Base-by-base conservation (phyloP, 2,888 invertebrate species). In the Luperina testacea region DNA sequence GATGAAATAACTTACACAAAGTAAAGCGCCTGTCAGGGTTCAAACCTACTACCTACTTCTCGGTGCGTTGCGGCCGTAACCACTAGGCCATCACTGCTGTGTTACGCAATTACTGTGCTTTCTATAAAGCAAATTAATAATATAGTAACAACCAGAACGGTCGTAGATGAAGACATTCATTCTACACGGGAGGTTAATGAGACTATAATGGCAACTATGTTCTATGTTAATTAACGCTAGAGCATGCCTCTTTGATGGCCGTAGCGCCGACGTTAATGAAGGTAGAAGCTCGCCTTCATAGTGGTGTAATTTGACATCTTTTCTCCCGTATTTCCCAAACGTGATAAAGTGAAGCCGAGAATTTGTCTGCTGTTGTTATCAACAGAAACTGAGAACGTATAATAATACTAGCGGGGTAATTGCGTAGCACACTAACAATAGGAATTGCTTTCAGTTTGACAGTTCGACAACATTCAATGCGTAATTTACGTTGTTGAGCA, bases 191-290 rank as follows among this genome's bases (percentile, higher is more conserved):
- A 63, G 38, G 68, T 75, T 75, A 81, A 75, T 81, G 63, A 68
- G 45, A 63, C 61, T 48, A 42, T 61, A 68, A 68, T 69, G 75
- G 81, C 27, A 48, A 45, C 77, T 11, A 4, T 61, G 75, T 81
- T 81, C 77, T 17, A 1, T 68, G 75, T 75, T 81, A 63, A 80
- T 80, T 80, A 81, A 27, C 61, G 53, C 17, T 27, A 48, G 24
- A 68, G 24, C 53, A 48, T 68, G 48, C 32, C 7, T 72, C 57
- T 75, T 63, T 81, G 80, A 68, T 61, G 57, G 61, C 27, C 53
- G 27, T 61, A 68, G n/a, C 53, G 27, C 38, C 75, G 68, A 68
- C 45, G 11, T 38, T 74, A 81, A 69, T 81, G 68, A 75, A 75
- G 68, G 61, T 67, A 59, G 59, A 38, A 68, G 68, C 75, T 61